A percentile compares a stretch with the other conserved stretches of the same genome.
Conservation (phyloP, 2,888 invertebrate genomes). For the Limnephilus auricula region DNA sequence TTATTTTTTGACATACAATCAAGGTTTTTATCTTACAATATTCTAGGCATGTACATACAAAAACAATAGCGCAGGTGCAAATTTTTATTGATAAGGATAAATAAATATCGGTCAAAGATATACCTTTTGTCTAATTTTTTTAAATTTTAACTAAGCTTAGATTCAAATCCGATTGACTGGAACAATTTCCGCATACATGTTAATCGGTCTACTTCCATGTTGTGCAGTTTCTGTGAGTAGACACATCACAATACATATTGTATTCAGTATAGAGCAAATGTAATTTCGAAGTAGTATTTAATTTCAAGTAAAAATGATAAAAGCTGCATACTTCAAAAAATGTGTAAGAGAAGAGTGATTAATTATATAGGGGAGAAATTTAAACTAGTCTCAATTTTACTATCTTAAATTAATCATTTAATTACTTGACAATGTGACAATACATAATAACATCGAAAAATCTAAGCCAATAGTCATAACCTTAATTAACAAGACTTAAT, state of each 20-base stretch:
- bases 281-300: neutral
- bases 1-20: conserved; percentile 10
- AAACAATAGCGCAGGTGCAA: neutral
- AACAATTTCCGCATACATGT: neutral
- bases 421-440: neutral
- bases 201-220: too few species aligned
- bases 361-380: too few species aligned
- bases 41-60: neutral
- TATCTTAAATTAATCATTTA: neutral
- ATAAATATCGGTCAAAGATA: neutral
- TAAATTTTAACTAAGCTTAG: neutral
- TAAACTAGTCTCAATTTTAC: neutral
- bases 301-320: neutral
- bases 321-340: too few species aligned
- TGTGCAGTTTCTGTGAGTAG: too few species aligned
- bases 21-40: neutral
- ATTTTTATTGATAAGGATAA: neutral
- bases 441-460: neutral
- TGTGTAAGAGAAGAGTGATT: too few species aligned
- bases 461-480: neutral
- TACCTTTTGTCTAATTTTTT: neutral
- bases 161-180: neutral
- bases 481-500: neutral
- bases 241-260: too few species aligned
- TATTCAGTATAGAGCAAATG: too few species aligned